phyloP scores from a whole-genome alignment of 1,140 invertebrate species.

The Drosophila albomicans region DNA sequence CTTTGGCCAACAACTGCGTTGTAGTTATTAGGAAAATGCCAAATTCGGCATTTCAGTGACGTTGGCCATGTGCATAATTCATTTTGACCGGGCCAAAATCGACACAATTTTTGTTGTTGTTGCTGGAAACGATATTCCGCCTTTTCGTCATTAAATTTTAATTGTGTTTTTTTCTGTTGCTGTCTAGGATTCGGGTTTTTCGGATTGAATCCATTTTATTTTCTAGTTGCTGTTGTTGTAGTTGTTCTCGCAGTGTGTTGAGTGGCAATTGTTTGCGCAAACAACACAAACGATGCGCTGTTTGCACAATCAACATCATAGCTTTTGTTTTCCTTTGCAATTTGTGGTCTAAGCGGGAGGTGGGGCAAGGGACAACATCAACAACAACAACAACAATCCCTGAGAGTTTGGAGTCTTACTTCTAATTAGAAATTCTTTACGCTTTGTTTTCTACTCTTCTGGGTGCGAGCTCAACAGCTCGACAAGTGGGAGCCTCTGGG shows the following conservation, averaged over 20 bases:
- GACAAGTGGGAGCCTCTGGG: slow-evolving; percentile 20
- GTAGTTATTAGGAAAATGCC: slow-evolving; percentile 71
- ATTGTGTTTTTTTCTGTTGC: slow-evolving; percentile 65
- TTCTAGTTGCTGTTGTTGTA: slow-evolving; percentile 6
- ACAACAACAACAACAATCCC: not conserved
- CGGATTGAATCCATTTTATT: slow-evolving; percentile 16
- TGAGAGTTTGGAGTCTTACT: slow-evolving; percentile 64
- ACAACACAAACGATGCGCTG: slow-evolving; percentile 58
- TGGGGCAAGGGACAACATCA: not conserved
- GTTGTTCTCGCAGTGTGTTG: slow-evolving; percentile 47
- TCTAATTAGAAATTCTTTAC: slow-evolving; percentile 80
- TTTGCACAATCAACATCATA: slow-evolving; percentile 68
- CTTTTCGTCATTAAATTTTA: slow-evolving; percentile 83
- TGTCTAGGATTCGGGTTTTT: slow-evolving; percentile 16
- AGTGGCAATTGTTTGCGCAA: slow-evolving; percentile 79
- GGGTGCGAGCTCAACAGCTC: slow-evolving; percentile 10
- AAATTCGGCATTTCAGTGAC: slow-evolving; percentile 76
- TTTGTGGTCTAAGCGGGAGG: slow-evolving; percentile 55
- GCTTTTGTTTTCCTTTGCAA: slow-evolving; percentile 79
- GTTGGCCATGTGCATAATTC: slow-evolving; percentile 69
- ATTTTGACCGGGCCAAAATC: slow-evolving; percentile 43
- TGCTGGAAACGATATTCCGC: slow-evolving; percentile 65
- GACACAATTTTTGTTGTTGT: slow-evolving; percentile 29
- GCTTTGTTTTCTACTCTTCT: slow-evolving; percentile 58
- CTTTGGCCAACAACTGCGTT: slow-evolving; percentile 37